These are phyloP conservation scores for Myathropa florea DNA, from an alignment of 2,888 invertebrate species.

Conservation along the genomic window DNA sequence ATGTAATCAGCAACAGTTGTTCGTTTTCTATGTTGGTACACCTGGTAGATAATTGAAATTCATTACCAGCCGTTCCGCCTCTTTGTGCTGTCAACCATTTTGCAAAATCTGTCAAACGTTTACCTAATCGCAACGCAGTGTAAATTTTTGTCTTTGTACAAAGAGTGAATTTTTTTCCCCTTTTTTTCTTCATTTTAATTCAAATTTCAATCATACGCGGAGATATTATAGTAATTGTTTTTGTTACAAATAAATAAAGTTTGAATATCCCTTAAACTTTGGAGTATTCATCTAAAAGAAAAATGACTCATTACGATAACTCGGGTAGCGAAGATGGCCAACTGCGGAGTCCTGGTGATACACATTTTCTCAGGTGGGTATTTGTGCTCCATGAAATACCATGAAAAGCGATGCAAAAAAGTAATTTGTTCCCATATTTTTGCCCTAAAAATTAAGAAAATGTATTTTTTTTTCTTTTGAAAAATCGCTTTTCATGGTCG, in stretches of 20 bases:
- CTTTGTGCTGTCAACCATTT: slow-evolving; percentile 65
- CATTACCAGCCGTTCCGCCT: slow-evolving; percentile 52
- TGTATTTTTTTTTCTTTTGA: slow-evolving; percentile 1
- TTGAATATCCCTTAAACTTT: neutral
- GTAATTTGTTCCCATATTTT: slow-evolving; percentile 28
- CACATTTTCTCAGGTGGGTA: slow-evolving; percentile 82
- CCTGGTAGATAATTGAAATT: neutral
- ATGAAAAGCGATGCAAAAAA: slow-evolving; percentile 74
- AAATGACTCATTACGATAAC: slow-evolving; percentile 75
- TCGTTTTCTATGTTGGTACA: slow-evolving; percentile 9
- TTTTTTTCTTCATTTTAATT: slow-evolving; percentile 39
- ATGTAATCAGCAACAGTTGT: slow-evolving; percentile 27
- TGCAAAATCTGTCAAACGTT: slow-evolving; percentile 65
- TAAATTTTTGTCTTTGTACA: slow-evolving; percentile 27
- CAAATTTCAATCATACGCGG: slow-evolving; percentile 14
- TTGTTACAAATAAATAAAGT: neutral
- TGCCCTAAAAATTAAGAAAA: neutral
- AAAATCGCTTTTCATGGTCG: slow-evolving; percentile 68
- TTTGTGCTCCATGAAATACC: slow-evolving; percentile 71
- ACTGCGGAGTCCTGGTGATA: slow-evolving; percentile 87
- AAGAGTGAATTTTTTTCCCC: slow-evolving; percentile 30
- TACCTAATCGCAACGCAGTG: slow-evolving; percentile 58
- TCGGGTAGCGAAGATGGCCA: slow-evolving; percentile 90
- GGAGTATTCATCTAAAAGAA: neutral
- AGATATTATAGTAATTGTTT: slow-evolving; percentile 4